These are phyloP conservation scores for Drosophila sp. DNA, from an alignment of 1,140 invertebrate genomes.

Conservation along the genomic window DNA sequence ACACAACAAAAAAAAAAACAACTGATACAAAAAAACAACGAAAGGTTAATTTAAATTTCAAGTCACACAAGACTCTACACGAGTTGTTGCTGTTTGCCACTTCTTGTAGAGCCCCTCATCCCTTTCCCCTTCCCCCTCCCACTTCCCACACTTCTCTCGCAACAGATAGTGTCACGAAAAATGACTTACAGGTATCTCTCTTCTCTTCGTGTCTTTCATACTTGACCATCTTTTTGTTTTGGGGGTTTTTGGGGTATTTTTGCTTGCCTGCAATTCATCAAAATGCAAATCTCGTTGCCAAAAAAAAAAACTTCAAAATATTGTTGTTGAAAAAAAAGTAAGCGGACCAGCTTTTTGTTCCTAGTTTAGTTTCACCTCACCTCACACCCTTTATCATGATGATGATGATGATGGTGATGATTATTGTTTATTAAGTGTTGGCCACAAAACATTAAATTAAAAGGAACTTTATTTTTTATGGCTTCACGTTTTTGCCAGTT, in stretches of 20 bases:
- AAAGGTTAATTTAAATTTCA: conserved; percentile 74
- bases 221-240: conserved; percentile 33
- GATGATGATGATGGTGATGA: conserved; percentile 40
- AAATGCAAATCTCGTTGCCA: conserved; percentile 77
- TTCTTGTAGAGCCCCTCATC: conserved; percentile 2
- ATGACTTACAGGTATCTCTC: conserved; percentile 73
- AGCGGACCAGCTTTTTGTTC: conserved; percentile 20
- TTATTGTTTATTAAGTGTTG: conserved; percentile 80
- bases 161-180: conserved; percentile 70
- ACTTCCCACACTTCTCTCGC: background rate
- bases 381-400: conserved; percentile 3
- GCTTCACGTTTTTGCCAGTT: conserved; percentile 60
- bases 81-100: conserved; percentile 29
- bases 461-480: conserved; percentile 71
- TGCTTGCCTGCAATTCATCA: conserved; percentile 74
- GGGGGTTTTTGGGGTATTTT: conserved; percentile 12
- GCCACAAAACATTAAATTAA: conserved; percentile 66
- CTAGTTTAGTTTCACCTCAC: conserved; percentile 34
- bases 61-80: conserved; percentile 70
- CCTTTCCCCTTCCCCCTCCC: conserved; percentile 16
- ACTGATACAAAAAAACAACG: background rate
- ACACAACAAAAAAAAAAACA: background rate
- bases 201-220: conserved; percentile 25
- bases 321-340: conserved; percentile 12
- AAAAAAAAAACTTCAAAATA: conserved; percentile 27